Percentiles rank a stretch among this genome's conserved stretches.
Evolutionary conservation across 2,797 vertebrate species (phyloP).

Genomic region (Hapalemur alaotrensis): DNA sequence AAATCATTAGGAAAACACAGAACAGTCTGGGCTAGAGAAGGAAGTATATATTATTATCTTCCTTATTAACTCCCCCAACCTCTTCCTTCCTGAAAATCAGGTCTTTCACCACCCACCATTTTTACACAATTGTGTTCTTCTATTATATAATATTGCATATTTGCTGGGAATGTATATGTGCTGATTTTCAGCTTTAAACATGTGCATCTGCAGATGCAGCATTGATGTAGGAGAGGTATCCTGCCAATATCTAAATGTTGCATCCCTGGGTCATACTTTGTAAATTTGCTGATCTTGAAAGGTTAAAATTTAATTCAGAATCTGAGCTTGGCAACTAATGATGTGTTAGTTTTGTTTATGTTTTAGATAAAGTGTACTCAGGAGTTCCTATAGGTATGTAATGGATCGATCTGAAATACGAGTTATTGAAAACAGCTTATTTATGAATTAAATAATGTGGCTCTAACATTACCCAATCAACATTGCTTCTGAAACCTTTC

Average conservation of each 20-base stretch:
- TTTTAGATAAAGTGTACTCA: background rate
- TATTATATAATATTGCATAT: background rate
- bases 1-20: background rate
- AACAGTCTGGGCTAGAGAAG: background rate
- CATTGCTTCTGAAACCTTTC: background rate
- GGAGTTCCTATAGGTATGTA: background rate
- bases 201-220: background rate
- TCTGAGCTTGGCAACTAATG: background rate
- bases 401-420: background rate
- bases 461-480: background rate
- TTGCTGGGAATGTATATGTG: background rate
- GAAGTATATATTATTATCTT: background rate
- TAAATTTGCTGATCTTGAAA: background rate
- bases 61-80: background rate
- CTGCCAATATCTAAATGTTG: background rate
- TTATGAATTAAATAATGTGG: background rate
- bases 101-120: background rate
- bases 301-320: background rate
- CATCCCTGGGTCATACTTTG: background rate
- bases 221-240: background rate
- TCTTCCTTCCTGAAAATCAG: background rate
- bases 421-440: background rate
- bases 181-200: background rate
- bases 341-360: background rate
- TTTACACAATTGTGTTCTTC: background rate